Conservation (phyloP, 2,797 vertebrate species). For the Podargus strigoides region DNA sequence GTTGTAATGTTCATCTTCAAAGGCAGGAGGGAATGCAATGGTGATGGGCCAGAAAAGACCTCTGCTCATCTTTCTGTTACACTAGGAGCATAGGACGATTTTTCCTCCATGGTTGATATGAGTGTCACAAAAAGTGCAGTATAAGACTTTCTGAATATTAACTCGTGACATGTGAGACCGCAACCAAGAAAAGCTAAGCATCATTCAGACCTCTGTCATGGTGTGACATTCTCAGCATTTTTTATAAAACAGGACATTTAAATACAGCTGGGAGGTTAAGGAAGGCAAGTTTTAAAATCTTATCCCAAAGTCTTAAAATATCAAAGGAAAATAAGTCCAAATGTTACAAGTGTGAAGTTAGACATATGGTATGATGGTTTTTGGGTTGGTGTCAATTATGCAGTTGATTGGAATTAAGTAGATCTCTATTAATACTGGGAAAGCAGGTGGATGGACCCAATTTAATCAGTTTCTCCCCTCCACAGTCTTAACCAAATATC, state of each 20-base stretch:
- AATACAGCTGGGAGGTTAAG: conserved; percentile 14
- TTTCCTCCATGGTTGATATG: background rate
- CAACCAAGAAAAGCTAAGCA: background rate
- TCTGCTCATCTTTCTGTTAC: background rate
- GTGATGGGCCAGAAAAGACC: rapidly evolving
- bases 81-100: background rate
- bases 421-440: background rate
- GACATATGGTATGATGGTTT: background rate
- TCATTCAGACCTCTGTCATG: background rate
- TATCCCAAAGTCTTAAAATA: conserved; percentile 1
- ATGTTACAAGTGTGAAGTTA: conserved; percentile 16
- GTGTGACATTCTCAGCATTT: conserved; percentile 14
- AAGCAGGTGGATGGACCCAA: background rate
- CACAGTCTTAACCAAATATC: background rate
- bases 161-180: background rate
- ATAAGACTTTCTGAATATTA: background rate
- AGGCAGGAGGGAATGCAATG: background rate
- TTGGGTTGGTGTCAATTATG: background rate
- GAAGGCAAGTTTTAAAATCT: background rate
- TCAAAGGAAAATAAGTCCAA: background rate
- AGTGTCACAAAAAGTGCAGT: background rate
- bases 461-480: background rate
- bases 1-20: background rate
- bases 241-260: background rate
- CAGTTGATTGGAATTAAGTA: background rate